Evolutionary conservation across 2,797 vertebrate species (phyloP).

Genomic region (Enteromius treurensis): DNA sequence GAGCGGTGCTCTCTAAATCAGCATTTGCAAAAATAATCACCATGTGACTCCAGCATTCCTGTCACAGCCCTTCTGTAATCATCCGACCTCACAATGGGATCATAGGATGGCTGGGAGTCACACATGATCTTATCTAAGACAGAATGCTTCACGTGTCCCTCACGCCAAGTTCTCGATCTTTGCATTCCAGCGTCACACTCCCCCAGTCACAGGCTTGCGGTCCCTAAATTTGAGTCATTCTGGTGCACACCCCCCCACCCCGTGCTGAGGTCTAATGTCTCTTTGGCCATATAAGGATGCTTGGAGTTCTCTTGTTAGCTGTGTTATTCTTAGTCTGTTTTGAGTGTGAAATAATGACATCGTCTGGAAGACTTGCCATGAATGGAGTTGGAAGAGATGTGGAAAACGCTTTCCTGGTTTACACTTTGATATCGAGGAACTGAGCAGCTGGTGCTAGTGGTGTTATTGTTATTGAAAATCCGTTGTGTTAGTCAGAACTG

Average conservation of each 20-base stretch:
- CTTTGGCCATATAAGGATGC: slow-evolving; percentile 59
- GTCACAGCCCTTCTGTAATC: slow-evolving; percentile 12
- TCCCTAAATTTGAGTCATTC: slow-evolving; percentile 27
- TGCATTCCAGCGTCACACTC: slow-evolving; percentile 64
- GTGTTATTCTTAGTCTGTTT: slow-evolving; percentile 60
- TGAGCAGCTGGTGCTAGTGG: neutral
- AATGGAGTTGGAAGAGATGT: slow-evolving; percentile 32
- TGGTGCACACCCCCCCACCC: neutral
- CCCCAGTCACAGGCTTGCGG: slow-evolving; percentile 33
- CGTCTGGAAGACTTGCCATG: slow-evolving; percentile 44
- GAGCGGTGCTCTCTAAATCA: neutral
- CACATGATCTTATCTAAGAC: slow-evolving; percentile 69
- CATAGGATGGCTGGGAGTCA: slow-evolving; percentile 53
- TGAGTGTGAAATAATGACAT: slow-evolving; percentile 48
- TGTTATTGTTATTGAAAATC: slow-evolving; percentile 22
- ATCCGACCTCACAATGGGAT: slow-evolving; percentile 45
- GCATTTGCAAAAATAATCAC: neutral
- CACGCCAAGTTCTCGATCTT: slow-evolving; percentile 64
- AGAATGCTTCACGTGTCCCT: slow-evolving; percentile 69
- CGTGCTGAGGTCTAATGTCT: slow-evolving; percentile 42
- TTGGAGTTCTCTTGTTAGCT: slow-evolving; percentile 37
- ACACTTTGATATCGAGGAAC: slow-evolving; percentile 38
- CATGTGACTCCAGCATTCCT: slow-evolving; percentile 53
- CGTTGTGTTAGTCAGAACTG: neutral
- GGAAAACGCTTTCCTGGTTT: slow-evolving; percentile 26